Conservation (phyloP, 2,113 vertebrate species). For the Podiceps cristatus region DNA sequence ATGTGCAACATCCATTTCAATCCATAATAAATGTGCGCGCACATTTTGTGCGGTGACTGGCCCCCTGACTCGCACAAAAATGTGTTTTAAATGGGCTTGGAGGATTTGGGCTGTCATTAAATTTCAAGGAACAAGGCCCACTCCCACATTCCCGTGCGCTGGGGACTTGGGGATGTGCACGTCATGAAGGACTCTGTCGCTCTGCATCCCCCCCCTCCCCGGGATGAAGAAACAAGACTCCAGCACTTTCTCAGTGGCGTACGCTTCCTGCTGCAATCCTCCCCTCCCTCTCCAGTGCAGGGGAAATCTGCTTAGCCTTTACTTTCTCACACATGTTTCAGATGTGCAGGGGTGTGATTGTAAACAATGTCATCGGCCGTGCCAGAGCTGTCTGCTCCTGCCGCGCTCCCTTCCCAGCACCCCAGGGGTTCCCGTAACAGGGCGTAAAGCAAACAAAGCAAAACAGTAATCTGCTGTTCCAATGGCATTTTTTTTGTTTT, state of each 20-base stretch:
- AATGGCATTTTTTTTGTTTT: constrained; percentile 79
- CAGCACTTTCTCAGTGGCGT: constrained; percentile 38
- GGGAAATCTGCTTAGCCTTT: constrained; percentile 69
- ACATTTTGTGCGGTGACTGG: background rate
- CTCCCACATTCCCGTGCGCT: background rate
- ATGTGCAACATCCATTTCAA: constrained; percentile 47
- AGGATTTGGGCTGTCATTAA: background rate
- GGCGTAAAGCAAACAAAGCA: constrained; percentile 82
- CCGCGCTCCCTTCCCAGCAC: constrained; percentile 74
- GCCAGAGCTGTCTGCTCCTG: constrained; percentile 72
- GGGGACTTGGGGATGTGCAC: background rate
- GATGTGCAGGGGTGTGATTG: constrained; percentile 77
- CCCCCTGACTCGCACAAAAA: constrained; percentile 17
- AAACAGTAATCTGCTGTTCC: constrained; percentile 83
- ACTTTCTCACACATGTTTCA: constrained; percentile 78
- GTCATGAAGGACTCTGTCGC: background rate
- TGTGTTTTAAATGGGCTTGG: constrained; percentile 14
- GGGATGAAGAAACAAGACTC: constrained; percentile 43
- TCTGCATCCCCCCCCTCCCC: background rate
- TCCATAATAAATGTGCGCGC: background rate
- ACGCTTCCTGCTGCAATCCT: constrained; percentile 57
- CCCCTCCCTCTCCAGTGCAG: background rate
- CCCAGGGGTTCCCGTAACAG: constrained; percentile 81
- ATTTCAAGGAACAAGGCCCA: background rate
- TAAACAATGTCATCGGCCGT: constrained; percentile 71